Conservation (phyloP, 1,140 invertebrate genomes). For the Sinonovacula constricta region DNA sequence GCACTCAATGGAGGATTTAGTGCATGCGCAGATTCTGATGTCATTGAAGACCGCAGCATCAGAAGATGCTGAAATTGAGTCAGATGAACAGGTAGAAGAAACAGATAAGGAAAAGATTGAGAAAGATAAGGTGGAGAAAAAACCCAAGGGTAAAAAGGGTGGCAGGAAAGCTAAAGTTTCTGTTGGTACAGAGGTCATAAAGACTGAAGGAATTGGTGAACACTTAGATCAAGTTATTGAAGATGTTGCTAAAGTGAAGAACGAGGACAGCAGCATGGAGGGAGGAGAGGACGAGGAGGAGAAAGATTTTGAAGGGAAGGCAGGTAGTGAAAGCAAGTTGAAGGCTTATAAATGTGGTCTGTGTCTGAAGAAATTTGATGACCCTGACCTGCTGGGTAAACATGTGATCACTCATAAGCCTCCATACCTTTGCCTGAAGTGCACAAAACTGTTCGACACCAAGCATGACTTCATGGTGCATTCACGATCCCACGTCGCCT, state of each 20-base stretch:
- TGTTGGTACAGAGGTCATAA: too few relatives aligned
- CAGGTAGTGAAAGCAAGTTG: background rate
- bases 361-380: conserved; percentile 30
- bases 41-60: conserved; percentile 32
- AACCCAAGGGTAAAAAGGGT: too few relatives aligned
- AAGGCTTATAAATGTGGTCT: conserved; percentile 37
- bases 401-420: conserved; percentile 31
- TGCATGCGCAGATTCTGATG: conserved; percentile 50
- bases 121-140: too few relatives aligned
- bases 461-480: conserved; percentile 20
- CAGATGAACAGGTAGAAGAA: conserved; percentile 7
- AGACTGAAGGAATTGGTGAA: too few relatives aligned
- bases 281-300: background rate
- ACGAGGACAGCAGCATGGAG: background rate
- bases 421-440: conserved; percentile 28
- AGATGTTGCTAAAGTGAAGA: background rate
- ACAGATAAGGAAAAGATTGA: background rate
- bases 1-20: conserved; percentile 50
- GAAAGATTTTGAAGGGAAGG: background rate
- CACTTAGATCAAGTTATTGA: background rate
- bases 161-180: too few relatives aligned
- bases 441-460: background rate
- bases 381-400: background rate
- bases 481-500: conserved; percentile 2
- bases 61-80: conserved; percentile 36